Base-by-base conservation (phyloP, 2,113 vertebrate genomes). In the Tetrao urogallus region DNA sequence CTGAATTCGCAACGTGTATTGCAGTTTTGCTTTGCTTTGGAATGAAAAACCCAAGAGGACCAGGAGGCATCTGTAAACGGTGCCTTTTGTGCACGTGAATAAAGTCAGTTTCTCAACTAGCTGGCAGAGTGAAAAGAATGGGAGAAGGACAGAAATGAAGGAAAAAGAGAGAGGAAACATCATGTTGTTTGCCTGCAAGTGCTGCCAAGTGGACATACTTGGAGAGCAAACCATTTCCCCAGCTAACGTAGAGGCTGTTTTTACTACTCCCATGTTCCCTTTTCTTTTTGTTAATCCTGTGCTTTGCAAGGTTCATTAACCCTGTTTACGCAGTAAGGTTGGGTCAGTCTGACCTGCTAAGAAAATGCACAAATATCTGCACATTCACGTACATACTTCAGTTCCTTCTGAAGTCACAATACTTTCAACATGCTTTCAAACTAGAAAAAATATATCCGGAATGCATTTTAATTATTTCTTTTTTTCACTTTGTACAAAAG, bases 281-380 rank as follows among this genome's bases (percentile, higher is more conserved):
- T 93, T 75, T 42, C 64, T 63, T 79, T 86, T 88, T 78, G 73
- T 94, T 93, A 86, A 95, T 91, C 79, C 82, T 70, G 57, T 86
- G 90, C 82, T 88, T 86, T 86, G 88, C 90, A 96, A 95, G 82
- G 91, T 90, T 94, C 96, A 94, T 94, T 95, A 96, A 94, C 48
- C 57, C 48, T 82, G 94, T 88, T 95, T 97, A 86, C 76, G 88
- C 61, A 91, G 80, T 86, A 90, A 89, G 66, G 57, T 36, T 90
- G 63, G 79, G 88, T 90, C 86, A 86, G 66, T n/a, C 85, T 86
- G 85, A 97, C 91, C 90, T 3, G 24, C 76, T 86, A 91, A 65
- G 47, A 81, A 83, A 92, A 79, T 56, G 28, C 69, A 77, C 0
- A 1, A 82, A 38, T 57, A 72, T 78, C 57, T 89, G 78, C 71